Evolutionary conservation across 2,888 invertebrate genomes (phyloP), one percentile per base, ranked within the genome.

Genomic region (Cenopis cana): DNA sequence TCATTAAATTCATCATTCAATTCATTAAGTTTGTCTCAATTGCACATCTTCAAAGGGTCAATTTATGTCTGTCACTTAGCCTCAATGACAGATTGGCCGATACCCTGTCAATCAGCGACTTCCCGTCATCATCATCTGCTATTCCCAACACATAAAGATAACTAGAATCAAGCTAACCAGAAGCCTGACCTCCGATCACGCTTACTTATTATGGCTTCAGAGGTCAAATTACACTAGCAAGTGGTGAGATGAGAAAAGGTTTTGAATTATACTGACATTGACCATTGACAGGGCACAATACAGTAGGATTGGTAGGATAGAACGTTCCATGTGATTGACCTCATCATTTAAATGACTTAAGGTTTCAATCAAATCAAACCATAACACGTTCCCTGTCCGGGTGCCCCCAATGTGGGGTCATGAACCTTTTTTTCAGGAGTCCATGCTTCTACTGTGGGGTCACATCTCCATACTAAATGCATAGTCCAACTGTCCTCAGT

Each of bases 101-200:
- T 61, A 49, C 46, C 46, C 57, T 60, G 49, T 12, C 62, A 62
- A 62, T 62, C 33, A 50, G 50, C 50, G 18, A 52, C 62, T 18
- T 62, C 62, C 62, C 36, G 62, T 62, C 50, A 36, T 52, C 49
- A 50, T 61, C 36, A 52, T 62, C n/a, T 62, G 50, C 55, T n/a
- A 2, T 14, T n/a, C 46, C 46, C 8, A 12, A 5, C 12, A 46
- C 46, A 46, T 1, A 46, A 24, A 46, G 6, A 14, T 41, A 8
- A n/a, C 46, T 46, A 14, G 6, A 0, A 0, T 46, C n/a, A n/a
- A n/a, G 4, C 1, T 5, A 46, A n/a, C 46, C 46, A 8, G 8
- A 46, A n/a, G 1, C 2, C 46, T 46, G 46, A n/a, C 8, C 46
- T 46, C 46, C 6, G n/a, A 14, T 46, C n/a, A 46, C 46, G n/a